Evolutionary conservation across 2,113 vertebrate genomes (phyloP).

Genomic region (Murina feae): DNA sequence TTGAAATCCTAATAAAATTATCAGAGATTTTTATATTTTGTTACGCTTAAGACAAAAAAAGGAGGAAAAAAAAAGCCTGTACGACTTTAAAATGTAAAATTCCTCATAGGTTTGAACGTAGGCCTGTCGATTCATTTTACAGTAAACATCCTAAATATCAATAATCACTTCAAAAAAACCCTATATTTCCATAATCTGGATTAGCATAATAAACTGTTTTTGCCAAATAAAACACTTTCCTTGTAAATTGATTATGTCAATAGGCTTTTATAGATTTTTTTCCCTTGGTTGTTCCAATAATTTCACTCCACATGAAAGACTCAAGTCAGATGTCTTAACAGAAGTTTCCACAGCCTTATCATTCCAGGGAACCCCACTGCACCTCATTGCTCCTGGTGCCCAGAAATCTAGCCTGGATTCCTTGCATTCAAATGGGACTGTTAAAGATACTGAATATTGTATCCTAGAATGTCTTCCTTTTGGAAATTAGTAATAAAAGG

Average conservation of each 20-base stretch:
- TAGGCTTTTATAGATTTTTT: background rate
- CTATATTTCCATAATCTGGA: background rate
- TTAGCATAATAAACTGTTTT: background rate
- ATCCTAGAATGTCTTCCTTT: background rate
- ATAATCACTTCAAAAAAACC: background rate
- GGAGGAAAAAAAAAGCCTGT: background rate
- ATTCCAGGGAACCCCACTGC: background rate
- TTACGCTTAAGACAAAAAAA: background rate
- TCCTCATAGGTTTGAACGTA: background rate
- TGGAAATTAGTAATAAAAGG: background rate
- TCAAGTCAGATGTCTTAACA: background rate
- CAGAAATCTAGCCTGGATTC: background rate
- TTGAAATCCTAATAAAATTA: background rate
- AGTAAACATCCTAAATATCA: background rate
- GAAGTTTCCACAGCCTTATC: background rate
- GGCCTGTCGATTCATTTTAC: background rate
- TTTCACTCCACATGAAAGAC: background rate
- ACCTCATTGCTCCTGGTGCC: background rate
- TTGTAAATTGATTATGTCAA: background rate
- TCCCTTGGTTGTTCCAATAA: background rate
- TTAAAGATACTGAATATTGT: background rate
- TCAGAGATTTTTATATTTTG: background rate
- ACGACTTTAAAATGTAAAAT: background rate
- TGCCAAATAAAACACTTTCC: background rate
- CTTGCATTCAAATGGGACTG: background rate